Percentiles rank a stretch among this genome's conserved stretches.
phyloP scores from a whole-genome alignment of 2,113 vertebrate genomes.

The Cavia aperea region DNA sequence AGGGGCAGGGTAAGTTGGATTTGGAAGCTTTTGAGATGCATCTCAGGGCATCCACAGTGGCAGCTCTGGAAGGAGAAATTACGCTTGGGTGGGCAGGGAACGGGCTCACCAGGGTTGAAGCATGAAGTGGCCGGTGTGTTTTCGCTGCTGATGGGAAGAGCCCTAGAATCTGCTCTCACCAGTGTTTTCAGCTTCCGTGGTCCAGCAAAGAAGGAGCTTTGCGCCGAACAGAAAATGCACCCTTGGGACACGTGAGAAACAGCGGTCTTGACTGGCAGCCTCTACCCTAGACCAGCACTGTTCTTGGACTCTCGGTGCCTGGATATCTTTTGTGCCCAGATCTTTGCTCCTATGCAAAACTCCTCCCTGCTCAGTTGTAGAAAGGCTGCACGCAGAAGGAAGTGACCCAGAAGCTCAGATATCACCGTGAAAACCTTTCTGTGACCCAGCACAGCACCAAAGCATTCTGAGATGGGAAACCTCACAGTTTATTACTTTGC shows the following conservation, averaged over 20 bases:
- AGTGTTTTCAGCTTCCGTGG: background rate
- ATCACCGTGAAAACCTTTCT: background rate
- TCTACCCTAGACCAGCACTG: background rate
- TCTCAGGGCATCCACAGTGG: fast-evolving
- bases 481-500: background rate
- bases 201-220: background rate
- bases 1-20: background rate
- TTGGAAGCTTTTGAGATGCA: too few species aligned
- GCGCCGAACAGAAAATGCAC: background rate
- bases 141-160: fast-evolving
- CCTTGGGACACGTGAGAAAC: fast-evolving
- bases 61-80: too few species aligned
- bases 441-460: background rate
- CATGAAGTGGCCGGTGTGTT: fast-evolving
- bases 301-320: background rate
- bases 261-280: fast-evolving
- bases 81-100: background rate
- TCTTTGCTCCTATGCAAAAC: fast-evolving
- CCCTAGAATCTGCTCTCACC: background rate
- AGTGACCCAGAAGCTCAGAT: background rate
- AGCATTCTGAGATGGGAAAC: background rate
- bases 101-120: background rate
- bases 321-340: fast-evolving
- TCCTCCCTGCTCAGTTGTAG: background rate
- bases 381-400: too few species aligned